These are phyloP conservation scores for Oceanites oceanicus DNA, from an alignment of 2,113 vertebrate genomes.

Conservation along the genomic window DNA sequence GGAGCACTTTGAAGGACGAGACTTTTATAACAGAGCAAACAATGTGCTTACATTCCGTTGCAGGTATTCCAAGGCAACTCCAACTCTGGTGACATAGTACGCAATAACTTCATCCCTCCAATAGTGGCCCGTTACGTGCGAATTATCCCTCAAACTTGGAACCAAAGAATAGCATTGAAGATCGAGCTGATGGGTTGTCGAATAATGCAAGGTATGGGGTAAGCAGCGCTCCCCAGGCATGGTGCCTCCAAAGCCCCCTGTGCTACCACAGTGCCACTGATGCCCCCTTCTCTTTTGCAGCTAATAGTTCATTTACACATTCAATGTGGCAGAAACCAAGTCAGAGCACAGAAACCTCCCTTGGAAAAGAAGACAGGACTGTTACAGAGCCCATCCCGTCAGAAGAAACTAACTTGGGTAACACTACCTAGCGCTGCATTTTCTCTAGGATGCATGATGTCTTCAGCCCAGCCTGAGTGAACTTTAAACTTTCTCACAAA, in stretches of 20 bases:
- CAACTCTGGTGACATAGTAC: conserved; percentile 72
- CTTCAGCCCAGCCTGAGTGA: not conserved
- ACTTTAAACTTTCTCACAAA: not conserved
- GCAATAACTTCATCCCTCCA: conserved; percentile 82
- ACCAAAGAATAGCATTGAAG: conserved; percentile 78
- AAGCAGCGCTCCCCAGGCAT: not conserved
- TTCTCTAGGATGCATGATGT: not conserved
- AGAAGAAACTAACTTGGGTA: conserved; percentile 63
- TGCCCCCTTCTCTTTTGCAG: conserved; percentile 32
- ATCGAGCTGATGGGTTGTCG: conserved; percentile 81
- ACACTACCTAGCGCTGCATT: not conserved
- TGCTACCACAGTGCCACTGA: not conserved
- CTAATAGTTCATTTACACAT: conserved; percentile 64
- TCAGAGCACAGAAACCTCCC: conserved; percentile 51
- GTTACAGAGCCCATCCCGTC: conserved; percentile 67
- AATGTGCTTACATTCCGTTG: not conserved
- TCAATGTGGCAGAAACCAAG: conserved; percentile 70
- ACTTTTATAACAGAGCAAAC: not conserved
- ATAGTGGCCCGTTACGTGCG: conserved; percentile 78
- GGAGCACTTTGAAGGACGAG: not conserved
- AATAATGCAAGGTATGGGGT: conserved; percentile 66
- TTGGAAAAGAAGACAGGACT: conserved; percentile 67
- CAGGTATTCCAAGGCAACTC: conserved; percentile 84
- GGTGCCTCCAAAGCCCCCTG: not conserved
- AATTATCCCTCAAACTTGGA: conserved; percentile 79